These are phyloP conservation scores for Strongylocentrotus purpuratus DNA, from an alignment of 35 echinoderm and acorn worm genomes.

Conservation along the genomic window DNA sequence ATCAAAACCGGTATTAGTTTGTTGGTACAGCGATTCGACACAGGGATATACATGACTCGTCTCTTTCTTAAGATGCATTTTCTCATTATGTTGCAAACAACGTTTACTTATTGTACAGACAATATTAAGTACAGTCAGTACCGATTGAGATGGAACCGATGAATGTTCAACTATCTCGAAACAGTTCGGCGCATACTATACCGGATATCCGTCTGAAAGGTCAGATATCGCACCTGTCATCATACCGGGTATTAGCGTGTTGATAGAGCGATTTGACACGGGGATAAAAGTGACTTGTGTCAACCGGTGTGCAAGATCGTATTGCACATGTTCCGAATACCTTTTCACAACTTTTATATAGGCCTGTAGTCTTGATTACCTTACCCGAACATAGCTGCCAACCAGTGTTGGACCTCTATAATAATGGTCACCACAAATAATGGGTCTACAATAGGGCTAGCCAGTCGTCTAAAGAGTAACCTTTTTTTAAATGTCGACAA, in stretches of 20 bases:
- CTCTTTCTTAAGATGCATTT: no score
- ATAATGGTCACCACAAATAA: no score
- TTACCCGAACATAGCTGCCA: not conserved
- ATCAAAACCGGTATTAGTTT: not conserved
- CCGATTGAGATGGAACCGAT: no score
- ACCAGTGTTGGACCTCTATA: no score
- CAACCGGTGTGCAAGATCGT: not conserved
- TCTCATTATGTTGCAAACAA: no score
- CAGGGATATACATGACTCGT: not conserved
- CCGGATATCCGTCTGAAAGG: not conserved
- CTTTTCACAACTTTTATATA: not conserved
- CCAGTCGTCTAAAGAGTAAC: no score
- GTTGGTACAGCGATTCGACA: not conserved
- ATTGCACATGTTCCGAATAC: not conserved
- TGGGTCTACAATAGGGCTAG: no score
- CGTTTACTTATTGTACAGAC: no score
- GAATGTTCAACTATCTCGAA: no score
- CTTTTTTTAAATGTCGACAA: no score
- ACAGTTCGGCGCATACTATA: not conserved
- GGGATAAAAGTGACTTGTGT: not conserved
- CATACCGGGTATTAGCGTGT: not conserved
- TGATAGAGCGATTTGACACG: constrained; percentile 9
- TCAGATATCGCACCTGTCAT: not conserved
- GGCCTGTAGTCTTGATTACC: not conserved
- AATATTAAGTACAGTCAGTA: no score